Conservation (phyloP, 2,888 invertebrate genomes). For the Proisotoma minuta region DNA sequence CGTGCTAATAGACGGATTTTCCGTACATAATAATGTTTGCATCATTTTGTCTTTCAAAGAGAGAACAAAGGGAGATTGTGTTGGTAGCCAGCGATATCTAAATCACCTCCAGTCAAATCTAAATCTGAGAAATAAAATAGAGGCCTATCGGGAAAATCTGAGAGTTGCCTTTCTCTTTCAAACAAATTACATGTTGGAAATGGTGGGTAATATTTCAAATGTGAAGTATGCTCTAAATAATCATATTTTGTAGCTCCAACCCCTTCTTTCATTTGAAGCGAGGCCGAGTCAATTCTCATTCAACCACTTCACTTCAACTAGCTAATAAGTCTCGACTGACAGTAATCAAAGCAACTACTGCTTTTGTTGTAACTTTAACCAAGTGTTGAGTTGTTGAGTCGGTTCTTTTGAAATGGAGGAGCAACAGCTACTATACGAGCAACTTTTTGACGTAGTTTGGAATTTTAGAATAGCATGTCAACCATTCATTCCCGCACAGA, state of each 20-base stretch:
- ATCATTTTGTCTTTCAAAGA: too few species aligned
- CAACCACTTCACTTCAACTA: background rate
- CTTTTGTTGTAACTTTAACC: too few species aligned
- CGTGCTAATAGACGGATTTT: too few species aligned
- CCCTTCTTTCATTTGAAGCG: background rate
- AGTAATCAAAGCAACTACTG: too few species aligned
- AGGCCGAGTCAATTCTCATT: background rate
- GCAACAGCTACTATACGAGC: background rate
- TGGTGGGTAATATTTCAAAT: conserved; percentile 2
- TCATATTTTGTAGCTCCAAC: background rate
- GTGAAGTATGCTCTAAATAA: background rate
- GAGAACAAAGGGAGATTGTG: too few species aligned
- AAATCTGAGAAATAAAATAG: conserved; percentile 3
- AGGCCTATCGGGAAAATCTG: background rate
- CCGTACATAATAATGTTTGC: too few species aligned
- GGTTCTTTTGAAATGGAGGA: background rate
- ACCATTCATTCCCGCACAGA: too few species aligned
- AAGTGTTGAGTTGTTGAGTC: background rate
- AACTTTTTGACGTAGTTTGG: background rate
- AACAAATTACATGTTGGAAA: background rate
- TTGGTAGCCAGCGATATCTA: background rate
- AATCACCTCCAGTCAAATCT: conserved; percentile 3
- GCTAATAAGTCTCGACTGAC: background rate
- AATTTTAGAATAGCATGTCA: background rate
- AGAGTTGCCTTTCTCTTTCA: background rate